Evolutionary conservation across 2,888 invertebrate genomes (phyloP).

Genomic region (Nemurella pictetii): DNA sequence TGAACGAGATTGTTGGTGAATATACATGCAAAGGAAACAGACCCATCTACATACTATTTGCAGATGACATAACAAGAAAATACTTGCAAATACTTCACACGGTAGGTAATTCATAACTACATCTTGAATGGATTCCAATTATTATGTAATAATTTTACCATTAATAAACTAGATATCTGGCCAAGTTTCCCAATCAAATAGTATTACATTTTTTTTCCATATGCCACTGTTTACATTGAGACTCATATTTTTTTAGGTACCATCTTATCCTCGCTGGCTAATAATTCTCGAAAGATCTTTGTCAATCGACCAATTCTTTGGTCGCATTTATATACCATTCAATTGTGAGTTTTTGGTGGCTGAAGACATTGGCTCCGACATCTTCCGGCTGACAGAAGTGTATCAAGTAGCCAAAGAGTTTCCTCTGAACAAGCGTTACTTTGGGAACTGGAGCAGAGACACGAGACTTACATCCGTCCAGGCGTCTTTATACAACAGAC

Average conservation of each 20-base stretch:
- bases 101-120: background rate
- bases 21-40: background rate
- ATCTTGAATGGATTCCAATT: too few relatives aligned
- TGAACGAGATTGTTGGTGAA: background rate
- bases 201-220: too few relatives aligned
- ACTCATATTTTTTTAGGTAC: background rate
- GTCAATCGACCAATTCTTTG: slow-evolving; percentile 12
- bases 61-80: background rate
- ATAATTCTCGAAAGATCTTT: slow-evolving; percentile 13
- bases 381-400: slow-evolving; percentile 30
- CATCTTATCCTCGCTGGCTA: slow-evolving; percentile 30
- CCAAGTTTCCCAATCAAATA: too few relatives aligned
- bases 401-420: background rate
- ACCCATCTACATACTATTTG: background rate
- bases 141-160: too few relatives aligned
- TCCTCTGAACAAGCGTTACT: background rate
- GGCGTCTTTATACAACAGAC: background rate
- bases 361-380: background rate
- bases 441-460: slow-evolving; percentile 27
- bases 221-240: too few relatives aligned
- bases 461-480: background rate
- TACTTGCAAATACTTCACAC: background rate
- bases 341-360: slow-evolving; percentile 35
- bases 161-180: too few relatives aligned
- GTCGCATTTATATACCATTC: slow-evolving; percentile 30